A percentile compares a stretch with the other conserved stretches of the same genome.
phyloP scores from a whole-genome alignment of 1,140 invertebrate species.

The Pseudobourletiella spinata region DNA sequence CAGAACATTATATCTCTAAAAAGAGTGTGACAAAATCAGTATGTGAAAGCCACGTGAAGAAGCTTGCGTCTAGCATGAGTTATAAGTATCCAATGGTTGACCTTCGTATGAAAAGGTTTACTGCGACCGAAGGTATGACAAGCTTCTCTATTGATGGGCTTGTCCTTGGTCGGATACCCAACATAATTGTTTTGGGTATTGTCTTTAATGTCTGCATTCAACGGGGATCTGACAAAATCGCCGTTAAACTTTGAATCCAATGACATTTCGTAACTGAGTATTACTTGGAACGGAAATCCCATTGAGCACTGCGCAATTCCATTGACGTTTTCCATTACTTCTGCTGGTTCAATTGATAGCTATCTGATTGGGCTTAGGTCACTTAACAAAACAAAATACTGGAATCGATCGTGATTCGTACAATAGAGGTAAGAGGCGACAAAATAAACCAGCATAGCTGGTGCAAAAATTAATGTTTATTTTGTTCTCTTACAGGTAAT shows the following conservation, averaged over 20 bases:
- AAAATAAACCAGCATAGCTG: too few relatives aligned
- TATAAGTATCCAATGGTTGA: too few relatives aligned
- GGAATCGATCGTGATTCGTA: not conserved
- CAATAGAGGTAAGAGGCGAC: not conserved
- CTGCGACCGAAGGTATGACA: too few relatives aligned
- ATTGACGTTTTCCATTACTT: not conserved
- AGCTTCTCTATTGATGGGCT: too few relatives aligned
- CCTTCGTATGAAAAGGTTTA: too few relatives aligned
- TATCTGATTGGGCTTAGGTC: not conserved
- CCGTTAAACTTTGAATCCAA: not conserved
- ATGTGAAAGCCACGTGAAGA: too few relatives aligned
- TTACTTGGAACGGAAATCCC: not conserved
- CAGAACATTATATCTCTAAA: too few relatives aligned
- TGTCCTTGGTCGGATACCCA: too few relatives aligned
- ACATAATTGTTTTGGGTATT: not conserved
- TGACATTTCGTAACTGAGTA: not conserved
- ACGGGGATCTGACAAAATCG: not conserved
- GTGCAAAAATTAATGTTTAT: not conserved
- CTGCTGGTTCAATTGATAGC: too few relatives aligned
- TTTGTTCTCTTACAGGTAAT: not conserved
- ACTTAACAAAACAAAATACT: not conserved
- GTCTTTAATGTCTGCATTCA: not conserved
- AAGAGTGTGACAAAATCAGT: too few relatives aligned
- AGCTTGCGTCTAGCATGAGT: too few relatives aligned
- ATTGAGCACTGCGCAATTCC: not conserved